Conservation (phyloP, 2,797 vertebrate genomes). For the Danio kyathit region DNA sequence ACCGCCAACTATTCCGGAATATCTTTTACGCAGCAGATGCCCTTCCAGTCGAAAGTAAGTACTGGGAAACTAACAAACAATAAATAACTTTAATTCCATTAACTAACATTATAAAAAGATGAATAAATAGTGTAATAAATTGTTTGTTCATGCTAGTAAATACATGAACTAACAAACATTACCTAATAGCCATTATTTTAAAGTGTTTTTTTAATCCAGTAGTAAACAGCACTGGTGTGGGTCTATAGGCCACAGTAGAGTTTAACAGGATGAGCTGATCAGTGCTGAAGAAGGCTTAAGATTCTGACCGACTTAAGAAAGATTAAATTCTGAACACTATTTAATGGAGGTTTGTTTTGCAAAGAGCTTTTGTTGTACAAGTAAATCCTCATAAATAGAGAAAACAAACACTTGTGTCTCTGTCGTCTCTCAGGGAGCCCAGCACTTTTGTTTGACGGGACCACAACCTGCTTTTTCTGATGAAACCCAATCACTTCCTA, state of each 20-base stretch:
- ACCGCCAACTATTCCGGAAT: no score
- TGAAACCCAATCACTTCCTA: slow-evolving; percentile 25
- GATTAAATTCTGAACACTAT: background rate
- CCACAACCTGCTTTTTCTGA: background rate
- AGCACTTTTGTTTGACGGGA: background rate
- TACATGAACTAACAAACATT: no score
- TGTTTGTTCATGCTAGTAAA: no score
- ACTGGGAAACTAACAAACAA: no score
- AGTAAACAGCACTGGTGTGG: background rate
- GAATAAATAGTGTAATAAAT: no score
- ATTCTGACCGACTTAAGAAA: background rate
- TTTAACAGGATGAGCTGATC: slow-evolving; percentile 27
- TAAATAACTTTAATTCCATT: no score
- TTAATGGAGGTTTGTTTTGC: background rate
- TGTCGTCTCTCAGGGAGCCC: background rate
- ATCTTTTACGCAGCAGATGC: no score
- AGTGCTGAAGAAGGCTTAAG: slow-evolving; percentile 4
- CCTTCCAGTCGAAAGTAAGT: no score
- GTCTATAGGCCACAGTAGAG: background rate
- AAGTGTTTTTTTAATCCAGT: no score
- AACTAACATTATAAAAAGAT: no score
- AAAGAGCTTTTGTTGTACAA: background rate
- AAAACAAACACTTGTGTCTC: background rate
- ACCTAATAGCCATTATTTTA: no score
- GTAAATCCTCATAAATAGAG: background rate